These are phyloP conservation scores for Mormyrus hasselquistii DNA, from an alignment of 2,797 vertebrate genomes.

Conservation along the genomic window DNA sequence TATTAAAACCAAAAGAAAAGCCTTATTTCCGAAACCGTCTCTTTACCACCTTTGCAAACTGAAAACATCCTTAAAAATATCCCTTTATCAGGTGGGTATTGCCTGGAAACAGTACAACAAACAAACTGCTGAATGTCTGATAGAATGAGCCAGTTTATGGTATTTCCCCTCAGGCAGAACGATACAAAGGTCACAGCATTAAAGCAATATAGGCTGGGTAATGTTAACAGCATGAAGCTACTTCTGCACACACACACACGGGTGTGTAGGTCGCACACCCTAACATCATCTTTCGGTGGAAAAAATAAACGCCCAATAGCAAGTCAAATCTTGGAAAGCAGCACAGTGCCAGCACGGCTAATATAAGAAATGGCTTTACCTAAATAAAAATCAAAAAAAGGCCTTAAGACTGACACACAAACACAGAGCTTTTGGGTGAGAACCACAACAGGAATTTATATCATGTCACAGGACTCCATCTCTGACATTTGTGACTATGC, in stretches of 20 bases:
- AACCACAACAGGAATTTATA: constrained; percentile 29
- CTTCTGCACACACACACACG: constrained; percentile 16
- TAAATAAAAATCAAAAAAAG: neutral
- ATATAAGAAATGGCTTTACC: neutral
- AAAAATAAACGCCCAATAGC: neutral
- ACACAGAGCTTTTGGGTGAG: neutral
- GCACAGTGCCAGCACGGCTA: neutral
- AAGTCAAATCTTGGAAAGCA: neutral
- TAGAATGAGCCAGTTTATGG: neutral
- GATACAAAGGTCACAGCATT: constrained; percentile 42
- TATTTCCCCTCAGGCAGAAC: constrained; percentile 5
- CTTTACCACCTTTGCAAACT: neutral
- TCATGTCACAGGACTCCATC: constrained; percentile 14
- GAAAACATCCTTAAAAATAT: neutral
- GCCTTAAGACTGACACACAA: neutral
- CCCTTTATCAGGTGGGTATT: neutral
- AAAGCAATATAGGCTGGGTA: constrained; percentile 12
- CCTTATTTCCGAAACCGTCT: neutral
- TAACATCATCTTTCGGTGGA: constrained; percentile 35
- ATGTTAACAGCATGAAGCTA: constrained; percentile 15
- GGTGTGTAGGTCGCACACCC: constrained; percentile 34
- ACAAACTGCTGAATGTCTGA: neutral
- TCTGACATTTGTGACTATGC: neutral
- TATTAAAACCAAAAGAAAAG: neutral
- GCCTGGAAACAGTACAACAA: neutral